A percentile compares a stretch with the other conserved stretches of the same genome.
phyloP scores from a whole-genome alignment of 2,113 vertebrate genomes.

The Sander vitreus region DNA sequence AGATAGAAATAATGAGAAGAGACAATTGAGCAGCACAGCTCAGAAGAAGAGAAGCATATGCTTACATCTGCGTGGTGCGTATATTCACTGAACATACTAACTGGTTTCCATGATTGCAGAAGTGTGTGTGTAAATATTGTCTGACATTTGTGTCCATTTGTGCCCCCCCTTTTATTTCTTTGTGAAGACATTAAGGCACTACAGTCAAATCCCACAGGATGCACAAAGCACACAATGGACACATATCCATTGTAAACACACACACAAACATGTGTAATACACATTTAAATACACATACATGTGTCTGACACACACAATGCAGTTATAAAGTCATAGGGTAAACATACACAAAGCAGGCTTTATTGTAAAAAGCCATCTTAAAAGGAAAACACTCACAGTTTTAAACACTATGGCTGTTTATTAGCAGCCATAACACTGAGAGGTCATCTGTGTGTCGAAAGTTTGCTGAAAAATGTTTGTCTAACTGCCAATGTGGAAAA shows the following conservation, averaged over 20 bases:
- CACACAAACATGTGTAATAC: constrained; percentile 3
- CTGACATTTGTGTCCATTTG: constrained; percentile 47
- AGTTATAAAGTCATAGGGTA: background rate
- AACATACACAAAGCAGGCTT: constrained; percentile 3
- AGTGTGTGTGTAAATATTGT: constrained; percentile 54
- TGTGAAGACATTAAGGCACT: constrained; percentile 65
- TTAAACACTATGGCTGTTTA: background rate
- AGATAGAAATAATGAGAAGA: constrained; percentile 69
- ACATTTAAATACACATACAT: constrained; percentile 5
- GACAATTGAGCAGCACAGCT: constrained; percentile 63
- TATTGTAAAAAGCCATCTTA: constrained; percentile 24
- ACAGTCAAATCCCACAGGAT: constrained; percentile 59
- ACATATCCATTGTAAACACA: constrained; percentile 41
- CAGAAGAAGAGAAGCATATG: constrained; percentile 43
- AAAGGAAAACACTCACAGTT: constrained; percentile 4
- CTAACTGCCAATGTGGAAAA: background rate
- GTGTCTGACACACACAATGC: background rate
- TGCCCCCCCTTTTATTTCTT: constrained; percentile 35
- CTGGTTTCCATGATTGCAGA: constrained; percentile 36
- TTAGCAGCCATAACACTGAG: background rate
- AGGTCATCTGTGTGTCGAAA: background rate
- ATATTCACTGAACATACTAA: constrained; percentile 30
- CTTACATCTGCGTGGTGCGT: background rate
- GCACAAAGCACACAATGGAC: constrained; percentile 62
- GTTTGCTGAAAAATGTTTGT: background rate